Conservation (phyloP, 2,888 invertebrate species). For the Aromia moschata region DNA sequence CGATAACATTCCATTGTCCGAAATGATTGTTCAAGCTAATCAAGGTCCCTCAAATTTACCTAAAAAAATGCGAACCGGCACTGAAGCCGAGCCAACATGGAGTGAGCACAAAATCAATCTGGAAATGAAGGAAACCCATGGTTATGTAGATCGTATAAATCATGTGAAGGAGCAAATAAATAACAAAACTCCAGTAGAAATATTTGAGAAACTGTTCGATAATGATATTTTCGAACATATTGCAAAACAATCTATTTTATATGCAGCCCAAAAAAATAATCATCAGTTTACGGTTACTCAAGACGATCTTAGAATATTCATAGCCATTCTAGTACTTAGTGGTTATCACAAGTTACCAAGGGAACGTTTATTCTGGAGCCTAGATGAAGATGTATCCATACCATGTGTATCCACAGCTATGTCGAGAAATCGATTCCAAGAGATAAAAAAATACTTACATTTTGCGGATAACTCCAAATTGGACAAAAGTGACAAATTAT, state of each 20-base stretch:
- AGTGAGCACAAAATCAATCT: not conserved
- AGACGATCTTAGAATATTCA: not conserved
- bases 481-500: slow-evolving; percentile 33
- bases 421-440: slow-evolving; percentile 43
- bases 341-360: slow-evolving; percentile 51
- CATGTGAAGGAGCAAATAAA: not conserved
- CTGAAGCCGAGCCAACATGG: not conserved
- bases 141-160: not conserved
- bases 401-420: slow-evolving; percentile 44
- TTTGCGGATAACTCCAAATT: slow-evolving; percentile 22
- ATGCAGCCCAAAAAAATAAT: slow-evolving; percentile 35
- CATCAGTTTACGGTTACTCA: slow-evolving; percentile 21
- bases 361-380: slow-evolving; percentile 50
- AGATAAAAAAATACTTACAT: slow-evolving; percentile 38
- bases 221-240: not conserved
- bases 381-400: slow-evolving; percentile 49
- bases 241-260: slow-evolving; percentile 6
- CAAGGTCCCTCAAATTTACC: not conserved
- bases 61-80: not conserved
- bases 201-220: slow-evolving; percentile 11
- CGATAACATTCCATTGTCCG: not conserved
- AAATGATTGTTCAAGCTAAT: not conserved
- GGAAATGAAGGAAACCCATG: not conserved
- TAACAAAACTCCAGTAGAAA: not conserved
- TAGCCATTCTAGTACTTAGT: slow-evolving; percentile 36